phyloP scores from a whole-genome alignment of 2,888 invertebrate genomes.

The Frankliniella intonsa region DNA sequence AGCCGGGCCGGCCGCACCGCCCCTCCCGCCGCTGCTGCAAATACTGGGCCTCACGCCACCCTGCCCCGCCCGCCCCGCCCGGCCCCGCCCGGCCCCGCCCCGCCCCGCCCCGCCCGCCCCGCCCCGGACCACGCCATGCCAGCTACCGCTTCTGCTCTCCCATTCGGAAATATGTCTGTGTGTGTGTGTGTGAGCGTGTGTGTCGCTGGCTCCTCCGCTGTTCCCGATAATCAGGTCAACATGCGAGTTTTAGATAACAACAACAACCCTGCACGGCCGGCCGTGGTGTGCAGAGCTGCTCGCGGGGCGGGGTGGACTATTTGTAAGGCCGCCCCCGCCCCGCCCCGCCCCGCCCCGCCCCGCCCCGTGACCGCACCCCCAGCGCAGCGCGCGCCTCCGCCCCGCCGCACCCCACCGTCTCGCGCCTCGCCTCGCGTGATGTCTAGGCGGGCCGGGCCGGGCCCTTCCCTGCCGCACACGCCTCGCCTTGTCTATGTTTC shows the following conservation, averaged over 20 bases:
- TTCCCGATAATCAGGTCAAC: neutral
- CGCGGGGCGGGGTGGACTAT: too few species aligned
- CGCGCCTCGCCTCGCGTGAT: too few species aligned
- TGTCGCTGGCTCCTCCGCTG: neutral
- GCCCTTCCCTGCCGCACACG: too few species aligned
- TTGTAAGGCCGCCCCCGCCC: too few species aligned
- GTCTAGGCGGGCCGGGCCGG: too few species aligned
- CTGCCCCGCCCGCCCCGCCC: neutral
- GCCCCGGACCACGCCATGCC: neutral
- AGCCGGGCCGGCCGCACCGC: neutral
- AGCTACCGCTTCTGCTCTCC: neutral
- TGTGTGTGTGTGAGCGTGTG: neutral
- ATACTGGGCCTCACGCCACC: neutral
- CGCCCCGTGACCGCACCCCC: too few species aligned
- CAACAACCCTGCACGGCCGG: neutral
- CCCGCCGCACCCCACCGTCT: too few species aligned
- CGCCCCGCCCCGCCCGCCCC: too few species aligned
- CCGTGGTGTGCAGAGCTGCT: too few species aligned
- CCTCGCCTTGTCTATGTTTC: too few species aligned
- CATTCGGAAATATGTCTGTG: neutral
- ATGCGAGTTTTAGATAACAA: constrained; percentile 23
- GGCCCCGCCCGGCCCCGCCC: neutral
- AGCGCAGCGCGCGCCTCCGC: too few species aligned
- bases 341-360: too few species aligned
- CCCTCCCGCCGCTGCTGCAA: neutral